These are phyloP conservation scores for Pseudochromis fuscus DNA, from an alignment of 2,797 vertebrate genomes.

Conservation along the genomic window DNA sequence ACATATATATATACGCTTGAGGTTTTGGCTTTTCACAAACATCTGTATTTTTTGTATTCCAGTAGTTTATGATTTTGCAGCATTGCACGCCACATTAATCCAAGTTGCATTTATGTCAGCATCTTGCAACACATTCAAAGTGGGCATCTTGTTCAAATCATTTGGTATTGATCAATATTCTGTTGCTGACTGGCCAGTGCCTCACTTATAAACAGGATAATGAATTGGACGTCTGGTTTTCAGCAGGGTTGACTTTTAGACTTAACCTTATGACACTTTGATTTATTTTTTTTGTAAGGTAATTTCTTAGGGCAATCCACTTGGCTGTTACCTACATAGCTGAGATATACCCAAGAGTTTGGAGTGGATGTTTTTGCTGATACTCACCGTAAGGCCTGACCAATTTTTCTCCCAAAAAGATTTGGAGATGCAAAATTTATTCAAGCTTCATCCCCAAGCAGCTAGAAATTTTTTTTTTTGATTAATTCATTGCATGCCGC, in stretches of 20 bases:
- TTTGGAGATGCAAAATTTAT: conserved; percentile 63
- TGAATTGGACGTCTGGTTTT: conserved; percentile 62
- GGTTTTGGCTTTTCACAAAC: conserved; percentile 51
- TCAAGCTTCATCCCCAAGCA: conserved; percentile 51
- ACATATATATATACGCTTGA: too few relatives aligned
- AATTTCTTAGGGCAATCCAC: conserved; percentile 24
- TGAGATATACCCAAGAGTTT: conserved; percentile 45
- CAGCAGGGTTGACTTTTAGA: conserved; percentile 40
- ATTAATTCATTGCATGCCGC: conserved; percentile 63
- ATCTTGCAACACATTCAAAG: conserved; percentile 54
- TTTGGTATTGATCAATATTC: conserved; percentile 59
- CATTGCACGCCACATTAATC: conserved; percentile 44
- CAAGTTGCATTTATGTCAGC: conserved; percentile 50
- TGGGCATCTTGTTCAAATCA: conserved; percentile 44
- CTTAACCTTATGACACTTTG: conserved; percentile 37
- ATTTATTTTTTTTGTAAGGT: conserved; percentile 24
- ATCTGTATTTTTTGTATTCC: conserved; percentile 17
- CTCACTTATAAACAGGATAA: conserved; percentile 58
- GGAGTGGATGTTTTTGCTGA: conserved; percentile 51
- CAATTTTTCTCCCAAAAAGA: conserved; percentile 54
- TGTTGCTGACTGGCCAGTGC: conserved; percentile 42
- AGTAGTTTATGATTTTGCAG: conserved; percentile 39
- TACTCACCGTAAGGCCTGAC: conserved; percentile 37
- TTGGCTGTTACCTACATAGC: conserved; percentile 27
- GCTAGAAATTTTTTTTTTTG: conserved; percentile 43